Percentiles rank a stretch among this genome's conserved stretches.
Conservation (phyloP, 1,140 invertebrate species). For the Frieseomelitta varia region DNA sequence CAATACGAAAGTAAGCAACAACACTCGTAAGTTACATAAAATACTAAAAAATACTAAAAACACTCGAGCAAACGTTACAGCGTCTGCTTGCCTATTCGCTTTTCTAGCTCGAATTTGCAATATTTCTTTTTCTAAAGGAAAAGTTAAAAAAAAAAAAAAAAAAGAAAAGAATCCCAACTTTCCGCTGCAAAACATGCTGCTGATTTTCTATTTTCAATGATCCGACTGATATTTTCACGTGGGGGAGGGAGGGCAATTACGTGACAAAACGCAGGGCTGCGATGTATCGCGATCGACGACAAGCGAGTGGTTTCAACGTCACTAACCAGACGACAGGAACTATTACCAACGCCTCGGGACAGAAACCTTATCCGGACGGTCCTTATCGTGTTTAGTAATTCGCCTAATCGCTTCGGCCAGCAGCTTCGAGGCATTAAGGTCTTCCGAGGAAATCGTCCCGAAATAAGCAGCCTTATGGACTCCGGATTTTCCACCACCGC, state of each 20-base stretch:
- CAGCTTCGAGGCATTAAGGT: conserved; percentile 55
- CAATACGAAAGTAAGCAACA: too few relatives aligned
- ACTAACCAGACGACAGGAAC: conserved; percentile 41
- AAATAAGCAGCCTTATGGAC: conserved; percentile 22
- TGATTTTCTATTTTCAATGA: background rate
- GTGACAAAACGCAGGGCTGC: background rate
- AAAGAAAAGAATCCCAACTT: background rate
- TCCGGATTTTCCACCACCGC: conserved; percentile 17
- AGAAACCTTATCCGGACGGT: conserved; percentile 45
- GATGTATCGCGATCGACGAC: background rate
- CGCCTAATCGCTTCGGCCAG: conserved; percentile 49
- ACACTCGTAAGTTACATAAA: too few relatives aligned
- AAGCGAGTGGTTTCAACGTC: background rate
- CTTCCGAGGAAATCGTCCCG: conserved; percentile 47
- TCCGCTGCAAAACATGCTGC: background rate
- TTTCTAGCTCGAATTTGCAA: background rate
- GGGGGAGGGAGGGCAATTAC: background rate
- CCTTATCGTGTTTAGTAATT: conserved; percentile 59
- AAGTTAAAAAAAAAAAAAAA: too few relatives aligned
- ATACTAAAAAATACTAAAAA: too few relatives aligned
- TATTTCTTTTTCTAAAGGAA: background rate
- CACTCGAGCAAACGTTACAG: too few relatives aligned
- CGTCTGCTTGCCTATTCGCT: too few relatives aligned
- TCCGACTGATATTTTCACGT: too few relatives aligned
- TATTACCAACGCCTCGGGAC: conserved; percentile 44